Percentiles rank a stretch among this genome's conserved stretches.
phyloP scores from a whole-genome alignment of 2,113 vertebrate genomes.

The Vombatus ursinus region DNA sequence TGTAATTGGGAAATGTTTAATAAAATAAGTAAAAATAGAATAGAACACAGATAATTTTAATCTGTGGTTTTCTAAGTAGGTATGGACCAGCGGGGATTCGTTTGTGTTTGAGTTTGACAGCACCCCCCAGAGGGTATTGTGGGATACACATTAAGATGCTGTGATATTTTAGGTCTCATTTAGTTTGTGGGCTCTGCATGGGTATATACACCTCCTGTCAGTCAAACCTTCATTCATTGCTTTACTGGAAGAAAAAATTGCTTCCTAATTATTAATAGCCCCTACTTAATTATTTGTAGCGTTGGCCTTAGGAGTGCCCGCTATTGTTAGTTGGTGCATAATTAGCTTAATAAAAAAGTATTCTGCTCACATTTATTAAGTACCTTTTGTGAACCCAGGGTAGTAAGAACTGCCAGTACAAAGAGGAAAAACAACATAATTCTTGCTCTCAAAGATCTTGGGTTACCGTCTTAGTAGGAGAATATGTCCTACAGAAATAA shows the following conservation, averaged over 20 bases:
- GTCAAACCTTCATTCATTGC: not conserved
- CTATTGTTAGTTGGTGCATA: not conserved
- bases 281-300: not conserved
- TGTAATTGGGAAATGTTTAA: not conserved
- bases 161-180: not conserved
- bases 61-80: not conserved
- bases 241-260: not conserved
- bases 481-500: not conserved
- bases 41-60: not conserved
- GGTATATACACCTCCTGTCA: not conserved
- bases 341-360: conserved; percentile 17
- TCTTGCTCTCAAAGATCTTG: not conserved
- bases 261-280: not conserved
- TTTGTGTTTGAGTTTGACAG: not conserved
- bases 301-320: conserved; percentile 6
- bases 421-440: not conserved
- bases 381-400: not conserved
- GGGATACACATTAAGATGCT: not conserved
- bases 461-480: not conserved
- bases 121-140: not conserved
- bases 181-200: not conserved
- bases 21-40: not conserved
- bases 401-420: not conserved
- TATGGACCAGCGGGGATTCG: not conserved
- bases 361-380: not conserved